Evolutionary conservation across 2,797 vertebrate species (phyloP).

Genomic region (Pelobates cultripes): DNA sequence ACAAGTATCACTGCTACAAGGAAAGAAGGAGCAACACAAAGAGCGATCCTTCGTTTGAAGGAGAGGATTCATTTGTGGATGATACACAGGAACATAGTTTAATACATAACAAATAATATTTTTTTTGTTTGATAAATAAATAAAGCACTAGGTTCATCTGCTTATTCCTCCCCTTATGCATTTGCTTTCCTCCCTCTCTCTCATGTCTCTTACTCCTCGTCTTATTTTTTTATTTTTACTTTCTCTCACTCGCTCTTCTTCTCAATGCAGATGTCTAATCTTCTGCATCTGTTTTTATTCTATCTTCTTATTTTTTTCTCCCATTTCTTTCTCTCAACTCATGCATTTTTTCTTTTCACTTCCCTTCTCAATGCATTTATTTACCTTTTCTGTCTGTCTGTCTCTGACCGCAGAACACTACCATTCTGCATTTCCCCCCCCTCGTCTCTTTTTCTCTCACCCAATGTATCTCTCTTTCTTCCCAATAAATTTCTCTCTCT

Average conservation of each 20-base stretch:
- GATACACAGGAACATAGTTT: neutral
- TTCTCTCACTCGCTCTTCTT: too few species aligned
- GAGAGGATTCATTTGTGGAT: neutral
- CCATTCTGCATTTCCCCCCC: neutral
- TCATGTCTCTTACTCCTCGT: too few species aligned
- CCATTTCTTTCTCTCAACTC: too few species aligned
- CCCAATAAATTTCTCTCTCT: neutral
- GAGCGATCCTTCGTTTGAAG: neutral
- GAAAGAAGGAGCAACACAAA: neutral
- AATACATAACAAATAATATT: neutral
- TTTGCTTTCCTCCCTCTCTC: neutral
- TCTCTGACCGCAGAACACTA: neutral
- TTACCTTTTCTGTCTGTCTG: neutral
- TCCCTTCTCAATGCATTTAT: too few species aligned
- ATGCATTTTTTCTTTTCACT: too few species aligned
- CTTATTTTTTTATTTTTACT: too few species aligned
- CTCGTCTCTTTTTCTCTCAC: neutral
- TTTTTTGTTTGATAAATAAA: neutral
- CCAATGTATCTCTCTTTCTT: neutral
- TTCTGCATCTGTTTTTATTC: too few species aligned
- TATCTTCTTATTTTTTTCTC: too few species aligned
- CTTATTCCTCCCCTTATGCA: neutral
- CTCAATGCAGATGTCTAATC: too few species aligned
- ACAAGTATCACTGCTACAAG: neutral
- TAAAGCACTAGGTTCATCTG: neutral